Percentiles rank a stretch among this genome's conserved stretches.
These are phyloP conservation scores for Pterobdella sp. DNA, from an alignment of 2,888 invertebrate species.

Conservation along the genomic window DNA sequence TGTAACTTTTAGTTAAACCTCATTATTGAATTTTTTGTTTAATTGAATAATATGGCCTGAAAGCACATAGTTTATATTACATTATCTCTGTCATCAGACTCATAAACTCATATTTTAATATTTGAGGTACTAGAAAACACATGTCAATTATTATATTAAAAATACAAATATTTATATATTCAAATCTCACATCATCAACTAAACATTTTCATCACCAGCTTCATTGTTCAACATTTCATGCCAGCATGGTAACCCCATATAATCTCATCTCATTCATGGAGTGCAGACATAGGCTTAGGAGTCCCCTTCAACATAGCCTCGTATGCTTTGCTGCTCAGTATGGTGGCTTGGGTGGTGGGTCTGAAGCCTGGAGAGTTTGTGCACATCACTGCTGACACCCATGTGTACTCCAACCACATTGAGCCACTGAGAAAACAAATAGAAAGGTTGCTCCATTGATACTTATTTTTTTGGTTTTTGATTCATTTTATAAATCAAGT, in stretches of 20 bases:
- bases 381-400: slow-evolving; percentile 88
- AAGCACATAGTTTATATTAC: too few relatives aligned
- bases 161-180: slow-evolving; percentile 6
- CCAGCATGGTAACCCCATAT: not conserved
- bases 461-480: too few relatives aligned
- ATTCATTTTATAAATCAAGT: too few relatives aligned
- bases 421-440: slow-evolving; percentile 72
- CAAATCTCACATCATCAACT: not conserved
- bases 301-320: slow-evolving; percentile 97
- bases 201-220: not conserved
- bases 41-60: too few relatives aligned
- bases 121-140: too few relatives aligned
- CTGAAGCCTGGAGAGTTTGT: slow-evolving; percentile 87
- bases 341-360: slow-evolving; percentile 90
- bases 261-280: not conserved
- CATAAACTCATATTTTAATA: too few relatives aligned
- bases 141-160: too few relatives aligned
- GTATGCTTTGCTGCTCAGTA: slow-evolving; percentile 82
- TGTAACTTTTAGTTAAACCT: too few relatives aligned
- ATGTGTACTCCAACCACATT: slow-evolving; percentile 83
- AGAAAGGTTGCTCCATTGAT: too few relatives aligned
- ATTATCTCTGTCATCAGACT: too few relatives aligned
- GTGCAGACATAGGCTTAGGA: slow-evolving; percentile 59
- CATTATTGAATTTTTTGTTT: too few relatives aligned
- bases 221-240: not conserved